Evolutionary conservation across 92 coral and sea anemone genomes (phyloP).

Genomic region (Bergia sp.): DNA sequence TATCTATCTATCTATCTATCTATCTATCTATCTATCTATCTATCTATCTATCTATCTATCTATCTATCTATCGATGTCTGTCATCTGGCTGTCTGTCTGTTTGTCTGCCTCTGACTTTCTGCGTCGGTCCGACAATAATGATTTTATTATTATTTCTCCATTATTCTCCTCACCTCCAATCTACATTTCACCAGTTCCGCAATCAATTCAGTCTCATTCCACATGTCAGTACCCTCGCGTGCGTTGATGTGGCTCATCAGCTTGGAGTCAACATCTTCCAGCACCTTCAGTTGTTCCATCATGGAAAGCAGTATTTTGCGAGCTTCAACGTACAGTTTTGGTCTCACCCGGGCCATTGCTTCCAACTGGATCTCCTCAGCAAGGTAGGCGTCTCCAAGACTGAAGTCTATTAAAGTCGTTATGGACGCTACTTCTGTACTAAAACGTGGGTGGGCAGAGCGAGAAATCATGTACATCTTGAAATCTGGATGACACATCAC

Average conservation of each 20-base stretch:
- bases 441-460: constrained; percentile 82
- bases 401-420: constrained; percentile 90
- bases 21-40: too few relatives aligned
- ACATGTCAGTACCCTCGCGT: constrained; percentile 88
- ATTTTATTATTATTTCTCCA: background rate
- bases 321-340: constrained; percentile 81
- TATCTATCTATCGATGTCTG: background rate
- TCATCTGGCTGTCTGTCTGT: background rate
- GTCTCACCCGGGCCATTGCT: constrained; percentile 91
- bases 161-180: constrained; percentile 72
- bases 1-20: too few relatives aligned
- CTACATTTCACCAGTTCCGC: constrained; percentile 93
- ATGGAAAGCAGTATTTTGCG: constrained; percentile 81
- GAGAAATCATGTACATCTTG: constrained; percentile 86
- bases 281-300: constrained; percentile 79
- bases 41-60: background rate
- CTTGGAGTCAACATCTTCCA: constrained; percentile 87
- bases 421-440: constrained; percentile 93
- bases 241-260: constrained; percentile 78
- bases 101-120: background rate
- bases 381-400: constrained; percentile 81
- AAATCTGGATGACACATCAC: constrained; percentile 94
- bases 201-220: constrained; percentile 96
- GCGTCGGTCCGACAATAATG: background rate
- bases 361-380: constrained; percentile 89